Conservation (phyloP, 2,797 vertebrate genomes). For the Steatocranus sp. region DNA sequence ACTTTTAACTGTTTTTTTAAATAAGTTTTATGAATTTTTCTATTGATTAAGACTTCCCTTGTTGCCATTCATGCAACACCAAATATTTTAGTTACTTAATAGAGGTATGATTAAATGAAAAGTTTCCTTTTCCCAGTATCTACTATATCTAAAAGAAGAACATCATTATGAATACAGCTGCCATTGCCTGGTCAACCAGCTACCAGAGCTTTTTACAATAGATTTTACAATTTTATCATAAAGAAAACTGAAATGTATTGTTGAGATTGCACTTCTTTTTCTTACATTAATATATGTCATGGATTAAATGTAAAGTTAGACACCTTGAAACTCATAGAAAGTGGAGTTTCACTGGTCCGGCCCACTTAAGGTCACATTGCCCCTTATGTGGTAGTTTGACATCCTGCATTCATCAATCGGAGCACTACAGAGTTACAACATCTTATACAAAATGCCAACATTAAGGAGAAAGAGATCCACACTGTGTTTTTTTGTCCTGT, state of each 20-base stretch:
- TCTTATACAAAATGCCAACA: background rate
- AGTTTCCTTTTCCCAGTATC: background rate
- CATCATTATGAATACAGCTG: background rate
- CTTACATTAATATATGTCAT: background rate
- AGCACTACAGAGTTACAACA: background rate
- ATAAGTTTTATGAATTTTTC: fast-evolving
- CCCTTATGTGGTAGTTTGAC: fast-evolving
- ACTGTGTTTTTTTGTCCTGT: background rate
- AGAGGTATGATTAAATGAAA: background rate
- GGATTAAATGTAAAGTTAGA: background rate
- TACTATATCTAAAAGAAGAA: background rate
- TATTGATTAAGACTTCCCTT: background rate
- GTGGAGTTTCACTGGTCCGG: background rate
- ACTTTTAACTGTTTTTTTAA: background rate
- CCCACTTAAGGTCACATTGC: background rate
- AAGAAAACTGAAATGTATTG: background rate
- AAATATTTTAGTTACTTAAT: background rate
- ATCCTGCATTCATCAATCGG: background rate
- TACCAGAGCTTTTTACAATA: background rate
- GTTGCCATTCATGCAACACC: background rate
- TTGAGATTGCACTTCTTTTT: background rate
- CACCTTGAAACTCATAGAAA: background rate
- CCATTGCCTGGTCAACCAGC: background rate
- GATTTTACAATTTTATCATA: background rate
- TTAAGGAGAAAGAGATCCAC: background rate